Evolutionary conservation across 1,140 invertebrate genomes (phyloP), one percentile per base, ranked within the genome.

Genomic region (Drosophila nigromelanica): DNA sequence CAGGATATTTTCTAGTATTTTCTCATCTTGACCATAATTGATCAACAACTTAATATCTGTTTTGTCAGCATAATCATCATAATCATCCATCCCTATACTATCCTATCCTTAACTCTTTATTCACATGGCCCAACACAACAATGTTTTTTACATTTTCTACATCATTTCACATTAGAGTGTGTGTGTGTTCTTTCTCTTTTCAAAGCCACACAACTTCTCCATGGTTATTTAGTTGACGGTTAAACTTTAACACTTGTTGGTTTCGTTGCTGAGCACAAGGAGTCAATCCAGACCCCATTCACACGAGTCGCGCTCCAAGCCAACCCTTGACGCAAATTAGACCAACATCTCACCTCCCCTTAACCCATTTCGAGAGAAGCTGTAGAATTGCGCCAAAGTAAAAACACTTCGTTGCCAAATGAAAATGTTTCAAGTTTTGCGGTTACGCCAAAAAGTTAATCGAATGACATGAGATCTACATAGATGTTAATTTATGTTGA

Each of bases 371-470:
- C 27, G 5, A 27, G 21, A 18, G 21, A 18, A 1, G 2, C 0
- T 24, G 27, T 10, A 4, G 42, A 43, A 43, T 12, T 35, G 14
- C 7, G 15, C 5, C 7, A 33, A 68, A 60, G n/a, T 69, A 45
- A 8, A 61, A 73, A 11, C 39, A 50, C 60, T 62, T 51, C 37
- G 15, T 39, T 47, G 51, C 62, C 6, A 52, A 55, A 52, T 69
- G 58, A 48, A 66, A 81, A 74, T 81, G 70, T 63, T 80, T 76
- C 35, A 52, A 69, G 55, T 76, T 60, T 51, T 75, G 64, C 43
- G 64, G 63, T 63, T 54, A 27, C 11, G 64, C 43, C 35, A 67
- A 11, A 56, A 72, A 56, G 43, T 21, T 45, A 66, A 79, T 12
- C 50, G 42, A 59, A 50, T 55, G 69, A 27, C 60, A 61, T 66